These are phyloP conservation scores for Polydrusus pterygomalis DNA, from an alignment of 2,888 invertebrate genomes.

Conservation along the genomic window DNA sequence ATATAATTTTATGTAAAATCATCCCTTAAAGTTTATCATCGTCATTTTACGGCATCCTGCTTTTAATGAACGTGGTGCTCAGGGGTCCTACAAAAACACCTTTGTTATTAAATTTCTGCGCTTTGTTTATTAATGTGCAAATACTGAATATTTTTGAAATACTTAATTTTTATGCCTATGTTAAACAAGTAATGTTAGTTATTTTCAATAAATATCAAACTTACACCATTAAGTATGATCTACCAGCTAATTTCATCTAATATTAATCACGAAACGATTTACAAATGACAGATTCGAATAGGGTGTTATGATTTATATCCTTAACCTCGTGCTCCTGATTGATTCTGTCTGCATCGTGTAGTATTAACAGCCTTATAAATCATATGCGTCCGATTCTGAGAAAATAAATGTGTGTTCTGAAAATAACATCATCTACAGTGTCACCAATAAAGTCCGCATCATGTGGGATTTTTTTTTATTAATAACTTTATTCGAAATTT, in stretches of 20 bases:
- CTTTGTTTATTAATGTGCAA: too few species aligned
- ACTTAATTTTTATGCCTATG: too few species aligned
- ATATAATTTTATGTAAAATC: too few species aligned
- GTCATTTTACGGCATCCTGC: too few species aligned
- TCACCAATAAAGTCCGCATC: too few species aligned
- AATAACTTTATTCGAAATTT: too few species aligned
- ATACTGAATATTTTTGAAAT: too few species aligned
- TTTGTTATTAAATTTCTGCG: too few species aligned
- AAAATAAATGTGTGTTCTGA: slow-evolving; percentile 22
- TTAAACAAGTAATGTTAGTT: neutral
- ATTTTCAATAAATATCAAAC: slow-evolving; percentile 9
- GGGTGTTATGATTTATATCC: slow-evolving; percentile 33
- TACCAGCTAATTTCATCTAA: slow-evolving; percentile 30
- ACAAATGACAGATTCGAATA: slow-evolving; percentile 32
- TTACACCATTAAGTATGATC: slow-evolving; percentile 25
- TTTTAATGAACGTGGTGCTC: too few species aligned
- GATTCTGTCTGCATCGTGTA: slow-evolving; percentile 30
- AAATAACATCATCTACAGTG: slow-evolving; percentile 24
- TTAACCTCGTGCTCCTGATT: slow-evolving; percentile 23
- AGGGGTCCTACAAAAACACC: too few species aligned
- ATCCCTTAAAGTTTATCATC: too few species aligned
- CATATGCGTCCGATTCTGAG: slow-evolving; percentile 23
- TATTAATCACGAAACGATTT: slow-evolving; percentile 31
- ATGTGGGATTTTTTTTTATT: too few species aligned
- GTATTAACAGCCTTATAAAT: slow-evolving; percentile 32